phyloP scores from a whole-genome alignment of 2,888 invertebrate species.

The Chloroclystis v-ata region DNA sequence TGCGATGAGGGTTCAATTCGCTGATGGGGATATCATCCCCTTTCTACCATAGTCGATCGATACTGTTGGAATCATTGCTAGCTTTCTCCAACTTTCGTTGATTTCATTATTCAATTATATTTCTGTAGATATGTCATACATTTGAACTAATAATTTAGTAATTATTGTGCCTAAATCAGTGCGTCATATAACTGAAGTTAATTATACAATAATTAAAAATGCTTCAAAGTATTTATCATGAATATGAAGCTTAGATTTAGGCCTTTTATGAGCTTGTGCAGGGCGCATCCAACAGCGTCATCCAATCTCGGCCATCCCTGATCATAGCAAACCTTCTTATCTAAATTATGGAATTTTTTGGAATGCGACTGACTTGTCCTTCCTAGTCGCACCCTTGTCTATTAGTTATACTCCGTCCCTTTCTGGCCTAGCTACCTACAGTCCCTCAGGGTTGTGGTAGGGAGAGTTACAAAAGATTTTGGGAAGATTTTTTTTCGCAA shows the following conservation, averaged over 20 bases:
- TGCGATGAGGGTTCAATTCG: constrained; percentile 28
- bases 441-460: constrained; percentile 62
- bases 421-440: constrained; percentile 63
- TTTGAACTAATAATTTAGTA: not conserved
- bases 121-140: not conserved
- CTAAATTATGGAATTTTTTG: constrained; percentile 77
- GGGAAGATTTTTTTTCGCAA: constrained; percentile 75
- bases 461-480: constrained; percentile 69
- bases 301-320: constrained; percentile 52
- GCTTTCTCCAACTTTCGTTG: constrained; percentile 4
- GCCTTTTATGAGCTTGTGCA: not conserved
- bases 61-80: constrained; percentile 18
- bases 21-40: constrained; percentile 30
- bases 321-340: constrained; percentile 76
- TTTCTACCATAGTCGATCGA: constrained; percentile 20
- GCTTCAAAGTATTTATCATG: not conserved
- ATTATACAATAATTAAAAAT: not conserved
- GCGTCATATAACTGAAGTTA: no score
- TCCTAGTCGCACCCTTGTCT: constrained; percentile 48
- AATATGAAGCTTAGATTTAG: not conserved
- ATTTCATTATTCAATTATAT: constrained; percentile 2
- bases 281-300: not conserved
- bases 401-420: constrained; percentile 41
- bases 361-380: constrained; percentile 60
- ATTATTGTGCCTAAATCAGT: no score